Evolutionary conservation across 1,140 invertebrate species (phyloP), one percentile per base, ranked within the genome.

Genomic region (Teleogryllus occipitalis): DNA sequence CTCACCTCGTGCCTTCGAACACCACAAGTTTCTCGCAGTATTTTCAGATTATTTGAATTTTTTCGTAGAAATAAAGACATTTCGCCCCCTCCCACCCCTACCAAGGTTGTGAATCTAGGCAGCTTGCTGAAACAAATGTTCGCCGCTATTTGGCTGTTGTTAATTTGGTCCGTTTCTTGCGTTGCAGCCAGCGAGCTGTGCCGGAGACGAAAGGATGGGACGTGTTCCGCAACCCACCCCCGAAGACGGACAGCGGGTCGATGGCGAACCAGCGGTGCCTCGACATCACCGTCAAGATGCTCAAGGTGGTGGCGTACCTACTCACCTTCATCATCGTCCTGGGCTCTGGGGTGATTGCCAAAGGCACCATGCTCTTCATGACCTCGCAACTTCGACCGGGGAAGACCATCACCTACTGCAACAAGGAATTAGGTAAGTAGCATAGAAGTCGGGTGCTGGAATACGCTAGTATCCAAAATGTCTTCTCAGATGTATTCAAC

Each of bases 161-260:
- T 39, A 39, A 39, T 39, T 39, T 14, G 2, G 54, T 65, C 0
- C 18, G 54, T 65, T 65, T 65, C 2, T 65, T 78, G 5, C 75
- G 18, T 84, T 86, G n/a, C 88, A 96, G 95, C 84, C 93, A 94
- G 86, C 88, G 95, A 82, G 95, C 93, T 74, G 91, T 95, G 81
- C 90, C 90, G 83, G 95, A 97, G 85, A 96, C 94, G 80, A 97
- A 97, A 93, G 94, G 93, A 91, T 98, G 96, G 96, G 96, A 98
- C 89, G 95, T 97, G 18, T 98, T 98, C 88, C 88, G 95, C 84
- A 93, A 96, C 85, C 93, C 95, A 78, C 96, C 96, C 10, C 92
- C 92, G 79, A 95, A 96, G 85, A 91, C 92, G 83, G 95, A 96
- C 85, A 95, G 93, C 81, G 94, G 94, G 77, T 96, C 95, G 47